Base-by-base conservation (phyloP, 2,797 vertebrate species). In the Tokudaia tokunoshimensis region DNA sequence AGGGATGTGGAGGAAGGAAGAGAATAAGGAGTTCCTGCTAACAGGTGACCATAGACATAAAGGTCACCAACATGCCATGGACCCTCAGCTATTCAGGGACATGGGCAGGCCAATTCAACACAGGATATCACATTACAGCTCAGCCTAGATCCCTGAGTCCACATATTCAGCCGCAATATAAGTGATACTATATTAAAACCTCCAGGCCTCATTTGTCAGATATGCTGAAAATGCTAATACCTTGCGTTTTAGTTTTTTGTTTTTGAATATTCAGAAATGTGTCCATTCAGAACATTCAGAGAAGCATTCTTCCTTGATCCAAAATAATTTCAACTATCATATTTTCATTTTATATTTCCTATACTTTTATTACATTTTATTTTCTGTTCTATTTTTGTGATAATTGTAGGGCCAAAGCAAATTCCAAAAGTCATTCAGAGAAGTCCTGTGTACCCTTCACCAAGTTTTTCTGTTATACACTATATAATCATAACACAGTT, bases 321-420 rank as follows among this genome's bases (percentile, higher is more conserved):
- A 79, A 31, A 83, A 24, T 55, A 79, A 65, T 20, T 84, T 92
- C 29, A 91, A 52, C 70, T 85, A 8, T 44, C 94, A 31, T 31
- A 41, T 70, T 90, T 92, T 93, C 4, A 47, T 12, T 76, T 80
- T n/a, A 19, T 37, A 44, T 94, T 19, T 61, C 65, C 41, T 91
- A 41, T 91, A 26, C n/a, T 95, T 94, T 88, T 50, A 72, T 96
- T 84, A 91, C n/a, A 87, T 90, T 92, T 92, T 94, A 59, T 80
- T 91, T 84, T 41, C 37, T 22, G 70, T 84, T 92, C 63, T 89
- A 59, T 94, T 95, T 94, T 94, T 79, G 59, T 91, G 34, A 74
- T 85, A 84, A 87, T 87, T 89, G 85, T 1, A 67, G 47, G 22
- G 1, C 7, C 37, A 63, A 17, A 78, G 41, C 29, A 80, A 95